Percentiles rank a stretch among this genome's conserved stretches.
Evolutionary conservation across 2,797 vertebrate species (phyloP).

Genomic region (Melanogrammus aeglefinus): DNA sequence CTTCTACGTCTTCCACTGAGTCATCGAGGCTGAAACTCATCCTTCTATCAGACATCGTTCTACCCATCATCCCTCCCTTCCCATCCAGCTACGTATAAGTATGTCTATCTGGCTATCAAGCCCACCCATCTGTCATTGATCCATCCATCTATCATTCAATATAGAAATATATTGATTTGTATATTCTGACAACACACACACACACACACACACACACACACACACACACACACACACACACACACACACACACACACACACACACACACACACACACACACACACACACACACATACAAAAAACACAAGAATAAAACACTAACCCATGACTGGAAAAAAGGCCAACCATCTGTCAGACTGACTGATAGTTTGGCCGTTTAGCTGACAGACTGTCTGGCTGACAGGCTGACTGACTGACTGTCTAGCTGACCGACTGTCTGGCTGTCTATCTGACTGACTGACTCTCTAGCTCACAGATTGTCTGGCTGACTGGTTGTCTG

Average conservation of each 20-base stretch:
- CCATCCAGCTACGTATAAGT: background rate
- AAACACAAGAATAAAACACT: background rate
- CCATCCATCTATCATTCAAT: background rate
- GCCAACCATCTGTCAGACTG: too few relatives aligned
- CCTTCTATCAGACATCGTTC: background rate
- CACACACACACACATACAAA: slow-evolving; percentile 11
- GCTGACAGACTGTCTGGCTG: background rate
- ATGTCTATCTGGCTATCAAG: too few relatives aligned
- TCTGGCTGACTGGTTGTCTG: background rate
- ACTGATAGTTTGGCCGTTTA: too few relatives aligned
- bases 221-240: too few relatives aligned
- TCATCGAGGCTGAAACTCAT: background rate
- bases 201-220: too few relatives aligned
- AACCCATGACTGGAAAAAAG: too few relatives aligned
- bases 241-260: too few relatives aligned
- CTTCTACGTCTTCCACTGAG: background rate
- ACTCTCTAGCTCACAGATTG: background rate
- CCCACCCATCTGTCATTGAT: slow-evolving; percentile 6
- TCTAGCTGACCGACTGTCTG: background rate
- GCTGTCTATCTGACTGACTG: too few relatives aligned
- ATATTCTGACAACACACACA: too few relatives aligned
- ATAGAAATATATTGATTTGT: background rate
- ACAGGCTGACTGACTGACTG: background rate
- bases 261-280: too few relatives aligned
- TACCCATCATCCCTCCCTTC: background rate